phyloP scores from a whole-genome alignment of 2,113 vertebrate genomes.

The Dicrurus megarhynchus region DNA sequence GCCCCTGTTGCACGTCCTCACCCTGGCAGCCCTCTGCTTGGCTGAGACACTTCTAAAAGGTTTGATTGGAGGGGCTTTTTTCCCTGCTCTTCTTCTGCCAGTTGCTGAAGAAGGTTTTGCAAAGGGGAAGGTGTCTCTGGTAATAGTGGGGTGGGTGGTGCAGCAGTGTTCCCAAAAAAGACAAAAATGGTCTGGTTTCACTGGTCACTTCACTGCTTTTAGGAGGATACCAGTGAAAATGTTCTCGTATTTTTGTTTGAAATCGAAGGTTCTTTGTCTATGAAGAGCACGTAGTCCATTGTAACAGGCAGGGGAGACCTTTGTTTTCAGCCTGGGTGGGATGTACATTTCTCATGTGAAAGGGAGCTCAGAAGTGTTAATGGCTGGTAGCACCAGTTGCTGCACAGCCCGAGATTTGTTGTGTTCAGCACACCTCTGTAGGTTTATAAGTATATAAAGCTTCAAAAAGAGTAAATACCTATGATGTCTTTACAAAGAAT shows the following conservation, averaged over 20 bases:
- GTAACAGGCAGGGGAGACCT: not conserved
- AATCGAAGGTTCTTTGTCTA: not conserved
- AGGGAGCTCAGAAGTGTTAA: not conserved
- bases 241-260: not conserved
- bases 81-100: not conserved
- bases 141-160: not conserved
- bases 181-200: not conserved
- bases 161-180: rapidly evolving
- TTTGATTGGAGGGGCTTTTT: conserved; percentile 65
- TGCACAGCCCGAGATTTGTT: not conserved
- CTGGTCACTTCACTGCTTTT: not conserved
- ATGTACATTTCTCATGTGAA: not conserved
- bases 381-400: not conserved
- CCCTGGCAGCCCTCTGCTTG: conserved; percentile 76
- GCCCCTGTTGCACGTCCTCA: conserved; percentile 73
- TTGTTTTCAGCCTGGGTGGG: not conserved
- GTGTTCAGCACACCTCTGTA: not conserved
- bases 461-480: not conserved
- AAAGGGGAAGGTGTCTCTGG: not conserved
- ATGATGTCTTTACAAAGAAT: rapidly evolving
- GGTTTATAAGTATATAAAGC: not conserved
- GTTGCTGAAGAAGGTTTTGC: not conserved
- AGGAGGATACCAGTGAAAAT: not conserved
- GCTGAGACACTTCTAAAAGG: conserved; percentile 84
- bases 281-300: not conserved